A percentile compares a stretch with the other conserved stretches of the same genome.
Conservation (phyloP, 2,113 vertebrate genomes). For the Embiotoca jacksoni region DNA sequence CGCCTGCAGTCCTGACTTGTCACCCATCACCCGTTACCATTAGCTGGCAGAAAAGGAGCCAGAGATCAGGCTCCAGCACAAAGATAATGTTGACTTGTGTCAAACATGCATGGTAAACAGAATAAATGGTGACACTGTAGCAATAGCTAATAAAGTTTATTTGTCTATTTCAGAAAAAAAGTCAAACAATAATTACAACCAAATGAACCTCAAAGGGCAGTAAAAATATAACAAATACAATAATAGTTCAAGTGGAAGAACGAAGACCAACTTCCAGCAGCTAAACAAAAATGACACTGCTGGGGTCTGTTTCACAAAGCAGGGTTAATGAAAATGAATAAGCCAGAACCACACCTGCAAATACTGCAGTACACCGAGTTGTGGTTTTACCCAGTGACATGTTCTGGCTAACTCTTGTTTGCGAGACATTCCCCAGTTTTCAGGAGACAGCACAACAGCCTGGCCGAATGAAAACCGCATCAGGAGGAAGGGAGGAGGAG, state of each 20-base stretch:
- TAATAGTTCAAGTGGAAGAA: constrained; percentile 78
- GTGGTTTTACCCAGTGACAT: not conserved
- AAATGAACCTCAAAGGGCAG: constrained; percentile 67
- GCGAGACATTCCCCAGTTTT: constrained; percentile 46
- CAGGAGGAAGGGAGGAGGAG: constrained; percentile 38
- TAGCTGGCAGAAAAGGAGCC: too few species aligned
- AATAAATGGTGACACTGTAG: constrained; percentile 16
- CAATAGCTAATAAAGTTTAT: constrained; percentile 76
- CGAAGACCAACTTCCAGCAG: constrained; percentile 74
- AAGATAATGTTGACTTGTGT: not conserved
- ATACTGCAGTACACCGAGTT: not conserved
- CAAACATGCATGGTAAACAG: not conserved
- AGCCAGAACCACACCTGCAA: not conserved
- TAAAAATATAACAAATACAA: constrained; percentile 77
- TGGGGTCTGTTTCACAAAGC: constrained; percentile 46
- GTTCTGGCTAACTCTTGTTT: constrained; percentile 3
- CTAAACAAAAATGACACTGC: constrained; percentile 66
- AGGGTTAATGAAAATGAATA: constrained; percentile 11
- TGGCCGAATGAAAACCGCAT: constrained; percentile 54
- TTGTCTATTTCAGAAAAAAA: constrained; percentile 71
- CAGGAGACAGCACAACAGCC: constrained; percentile 59
- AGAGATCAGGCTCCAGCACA: not conserved
- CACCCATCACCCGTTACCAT: too few species aligned
- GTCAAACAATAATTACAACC: constrained; percentile 75
- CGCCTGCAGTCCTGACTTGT: too few species aligned